These are phyloP conservation scores for Drosophila antonietae DNA, from an alignment of 2,888 invertebrate genomes.

Conservation along the genomic window DNA sequence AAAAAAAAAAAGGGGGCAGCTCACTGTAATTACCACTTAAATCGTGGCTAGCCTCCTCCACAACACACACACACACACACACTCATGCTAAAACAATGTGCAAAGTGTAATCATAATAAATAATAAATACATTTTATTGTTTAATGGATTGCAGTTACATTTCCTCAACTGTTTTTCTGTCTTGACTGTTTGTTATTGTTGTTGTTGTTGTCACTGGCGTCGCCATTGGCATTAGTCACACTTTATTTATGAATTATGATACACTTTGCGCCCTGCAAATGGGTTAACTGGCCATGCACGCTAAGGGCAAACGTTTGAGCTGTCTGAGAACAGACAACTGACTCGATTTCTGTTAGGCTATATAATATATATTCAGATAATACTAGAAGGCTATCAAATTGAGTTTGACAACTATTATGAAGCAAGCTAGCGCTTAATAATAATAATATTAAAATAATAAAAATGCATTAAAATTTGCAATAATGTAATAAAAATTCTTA, in stretches of 20 bases:
- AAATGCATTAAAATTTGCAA: no score
- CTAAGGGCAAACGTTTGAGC: slow-evolving; percentile 13
- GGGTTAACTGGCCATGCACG: slow-evolving; percentile 36
- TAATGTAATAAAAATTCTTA: no score
- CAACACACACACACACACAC: slow-evolving; percentile 7
- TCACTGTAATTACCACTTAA: slow-evolving; percentile 78
- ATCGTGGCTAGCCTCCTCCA: slow-evolving; percentile 39
- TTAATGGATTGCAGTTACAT: slow-evolving; percentile 79
- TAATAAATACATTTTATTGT: slow-evolving; percentile 81
- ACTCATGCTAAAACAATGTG: slow-evolving; percentile 48
- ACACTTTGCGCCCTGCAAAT: slow-evolving; percentile 55
- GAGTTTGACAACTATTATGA: no score
- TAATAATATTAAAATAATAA: no score
- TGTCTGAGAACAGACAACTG: no score
- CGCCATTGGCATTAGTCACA: slow-evolving; percentile 77
- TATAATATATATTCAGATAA: neutral
- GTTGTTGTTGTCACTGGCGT: slow-evolving; percentile 37
- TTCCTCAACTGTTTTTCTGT: slow-evolving; percentile 41
- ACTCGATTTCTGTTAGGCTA: neutral
- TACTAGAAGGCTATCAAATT: no score
- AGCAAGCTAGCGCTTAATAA: no score
- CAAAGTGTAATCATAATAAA: slow-evolving; percentile 79
- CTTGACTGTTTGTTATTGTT: slow-evolving; percentile 21
- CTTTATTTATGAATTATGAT: slow-evolving; percentile 79
- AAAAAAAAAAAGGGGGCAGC: slow-evolving; percentile 40